Evolutionary conservation across 2,888 invertebrate genomes (phyloP).

Genomic region (Pseudeuparius sepicola): DNA sequence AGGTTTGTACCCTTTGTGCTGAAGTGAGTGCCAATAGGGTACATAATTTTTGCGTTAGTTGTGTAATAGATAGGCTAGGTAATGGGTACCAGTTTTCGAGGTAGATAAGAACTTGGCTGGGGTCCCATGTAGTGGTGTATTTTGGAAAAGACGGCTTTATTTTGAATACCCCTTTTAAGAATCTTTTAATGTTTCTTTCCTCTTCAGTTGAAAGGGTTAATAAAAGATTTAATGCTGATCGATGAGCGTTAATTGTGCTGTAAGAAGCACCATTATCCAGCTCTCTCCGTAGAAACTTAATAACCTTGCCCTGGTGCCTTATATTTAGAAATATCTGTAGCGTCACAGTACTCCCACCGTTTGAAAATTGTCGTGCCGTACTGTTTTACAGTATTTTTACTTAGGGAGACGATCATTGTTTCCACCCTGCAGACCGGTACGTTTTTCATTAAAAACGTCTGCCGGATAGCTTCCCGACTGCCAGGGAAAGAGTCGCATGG

Average conservation of each 20-base stretch:
- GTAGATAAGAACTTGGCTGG: conserved; percentile 14
- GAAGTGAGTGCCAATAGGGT: conserved; percentile 16
- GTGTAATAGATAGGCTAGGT: too few species aligned
- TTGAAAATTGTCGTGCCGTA: too few species aligned
- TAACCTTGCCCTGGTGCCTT: too few species aligned
- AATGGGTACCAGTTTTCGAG: conserved; percentile 10
- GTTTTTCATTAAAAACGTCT: conserved; percentile 21
- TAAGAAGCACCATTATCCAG: too few species aligned
- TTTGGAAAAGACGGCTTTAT: conserved; percentile 19
- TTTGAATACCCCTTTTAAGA: conserved; percentile 22
- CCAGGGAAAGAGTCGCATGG: conserved; percentile 24
- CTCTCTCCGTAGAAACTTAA: too few species aligned
- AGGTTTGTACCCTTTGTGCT: conserved; percentile 14
- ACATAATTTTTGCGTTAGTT: conserved; percentile 9
- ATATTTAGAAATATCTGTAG: too few species aligned
- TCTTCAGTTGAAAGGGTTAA: conserved; percentile 10
- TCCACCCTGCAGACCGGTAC: too few species aligned
- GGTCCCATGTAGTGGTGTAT: conserved; percentile 27
- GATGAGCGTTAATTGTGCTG: conserved; percentile 20
- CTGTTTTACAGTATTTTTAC: too few species aligned
- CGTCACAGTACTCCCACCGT: too few species aligned
- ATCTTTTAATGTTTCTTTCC: conserved; percentile 19
- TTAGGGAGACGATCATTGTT: too few species aligned
- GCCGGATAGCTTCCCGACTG: conserved; percentile 25
- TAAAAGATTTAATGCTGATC: conserved; percentile 24